Percentiles rank a stretch among this genome's conserved stretches.
These are phyloP conservation scores for Neodiprion lecontei DNA, from an alignment of 1,140 invertebrate genomes.

Conservation along the genomic window DNA sequence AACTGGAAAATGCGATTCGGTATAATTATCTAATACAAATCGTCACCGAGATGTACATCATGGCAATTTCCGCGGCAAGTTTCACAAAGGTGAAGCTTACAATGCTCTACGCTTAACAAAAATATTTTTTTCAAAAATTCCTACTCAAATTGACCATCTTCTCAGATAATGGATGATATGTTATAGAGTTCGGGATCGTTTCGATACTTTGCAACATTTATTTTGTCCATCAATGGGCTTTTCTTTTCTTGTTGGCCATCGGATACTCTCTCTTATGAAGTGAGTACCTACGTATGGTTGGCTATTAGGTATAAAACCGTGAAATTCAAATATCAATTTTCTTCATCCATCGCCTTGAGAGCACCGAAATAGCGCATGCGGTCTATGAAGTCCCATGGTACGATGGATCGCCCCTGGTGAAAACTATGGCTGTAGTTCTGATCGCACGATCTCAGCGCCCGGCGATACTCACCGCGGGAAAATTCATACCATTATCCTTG, in stretches of 20 bases:
- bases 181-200: neutral
- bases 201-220: neutral
- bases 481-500: conserved; percentile 53
- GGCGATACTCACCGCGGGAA: conserved; percentile 49
- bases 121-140: neutral
- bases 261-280: neutral
- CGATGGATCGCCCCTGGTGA: neutral
- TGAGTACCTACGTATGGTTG: neutral
- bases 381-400: conserved; percentile 8
- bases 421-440: conserved; percentile 14
- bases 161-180: neutral
- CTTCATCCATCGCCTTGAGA: neutral
- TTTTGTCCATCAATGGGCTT: neutral
- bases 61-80: neutral
- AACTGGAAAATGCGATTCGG: neutral
- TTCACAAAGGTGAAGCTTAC: neutral
- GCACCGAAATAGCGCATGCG: neutral
- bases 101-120: neutral
- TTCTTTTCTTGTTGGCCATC: neutral
- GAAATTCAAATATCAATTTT: too few species aligned
- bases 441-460: conserved; percentile 50
- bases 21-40: neutral
- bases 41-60: neutral
- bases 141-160: neutral
- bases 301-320: too few species aligned